Evolutionary conservation across 2,797 vertebrate species (phyloP).

Genomic region (Smutsia gigantea): DNA sequence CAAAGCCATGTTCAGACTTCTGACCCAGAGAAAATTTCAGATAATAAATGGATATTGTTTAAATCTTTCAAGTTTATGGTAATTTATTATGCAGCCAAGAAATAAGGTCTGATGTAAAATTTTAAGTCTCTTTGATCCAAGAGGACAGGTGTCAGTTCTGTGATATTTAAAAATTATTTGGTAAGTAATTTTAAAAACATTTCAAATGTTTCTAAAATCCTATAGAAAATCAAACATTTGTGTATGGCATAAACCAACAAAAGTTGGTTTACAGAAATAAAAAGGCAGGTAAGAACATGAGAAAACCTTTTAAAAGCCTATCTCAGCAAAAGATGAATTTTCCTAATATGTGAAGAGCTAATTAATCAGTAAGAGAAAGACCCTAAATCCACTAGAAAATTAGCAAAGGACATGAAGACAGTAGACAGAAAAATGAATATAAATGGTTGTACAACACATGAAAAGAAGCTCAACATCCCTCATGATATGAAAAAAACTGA

Average conservation of each 20-base stretch:
- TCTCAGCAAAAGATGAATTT: neutral
- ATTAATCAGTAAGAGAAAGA: neutral
- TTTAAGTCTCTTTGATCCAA: conserved; percentile 46
- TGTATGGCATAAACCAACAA: neutral
- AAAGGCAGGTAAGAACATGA: neutral
- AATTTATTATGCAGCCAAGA: conserved; percentile 9
- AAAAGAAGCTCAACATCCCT: neutral
- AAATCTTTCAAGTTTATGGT: conserved; percentile 4
- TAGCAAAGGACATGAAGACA: neutral
- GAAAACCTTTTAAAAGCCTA: neutral
- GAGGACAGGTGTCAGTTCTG: neutral
- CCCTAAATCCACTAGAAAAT: neutral
- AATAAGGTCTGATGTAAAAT: neutral
- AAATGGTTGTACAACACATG: neutral
- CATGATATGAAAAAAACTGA: neutral
- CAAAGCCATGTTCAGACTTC: neutral
- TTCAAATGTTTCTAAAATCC: conserved; percentile 9
- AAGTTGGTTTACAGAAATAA: neutral
- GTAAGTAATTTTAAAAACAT: conserved; percentile 42
- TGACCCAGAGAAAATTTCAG: neutral
- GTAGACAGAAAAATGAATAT: neutral
- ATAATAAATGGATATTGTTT: neutral
- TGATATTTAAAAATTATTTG: conserved; percentile 48
- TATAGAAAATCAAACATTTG: neutral
- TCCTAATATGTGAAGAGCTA: neutral